Base-by-base conservation (phyloP, 2,113 vertebrate genomes). In the Pachycephala philippinensis region DNA sequence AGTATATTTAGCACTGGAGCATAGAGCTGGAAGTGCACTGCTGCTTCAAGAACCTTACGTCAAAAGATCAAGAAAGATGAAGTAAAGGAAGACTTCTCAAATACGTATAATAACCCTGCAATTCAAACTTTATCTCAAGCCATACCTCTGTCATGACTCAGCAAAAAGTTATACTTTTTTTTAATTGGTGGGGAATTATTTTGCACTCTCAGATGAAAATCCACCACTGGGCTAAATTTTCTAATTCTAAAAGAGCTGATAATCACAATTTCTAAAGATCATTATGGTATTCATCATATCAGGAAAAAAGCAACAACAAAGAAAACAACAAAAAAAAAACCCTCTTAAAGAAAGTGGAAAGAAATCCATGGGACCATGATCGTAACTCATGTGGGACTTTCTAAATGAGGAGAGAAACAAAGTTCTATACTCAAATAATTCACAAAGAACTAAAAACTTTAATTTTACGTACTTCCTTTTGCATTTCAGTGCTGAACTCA, bases 51-150 rank as follows among this genome's bases (percentile, higher is more conserved):
- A 83, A 63, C 50, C 68, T 86, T 69, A 80, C 27, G n/a, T 90
- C 64, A 74, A 83, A 82, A 91, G 64, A 92, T 54, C 6, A 79
- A 70, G 89, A 83, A 77, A 91, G 11, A 9, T 72, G 22, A 89
- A 57, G 9, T n/a, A 84, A 53, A 54, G 15, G 28, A 94, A 79
- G 15, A n/a, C 8, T 61, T 8, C 28, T 69, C 37, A 74, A 74
- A 37, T 18, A 50, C 3, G 2, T 22, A 39, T 15, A 69, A 65
- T 37, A 81, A 69, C 17, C 7, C 33, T 35, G 20, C 44, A 84
- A 82, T 39, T 74, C 15, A 39, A 68, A 37, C 9, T 39, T 87
- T 18, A 66, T 64, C 14, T 75, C 45, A 60, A 77, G 28, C n/a
- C 53, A 31, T 21, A 63, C 1, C 7, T 65, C 31, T 60, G 59